Conservation (phyloP, 2,888 invertebrate species). For the Eumacrocentrus americanus region DNA sequence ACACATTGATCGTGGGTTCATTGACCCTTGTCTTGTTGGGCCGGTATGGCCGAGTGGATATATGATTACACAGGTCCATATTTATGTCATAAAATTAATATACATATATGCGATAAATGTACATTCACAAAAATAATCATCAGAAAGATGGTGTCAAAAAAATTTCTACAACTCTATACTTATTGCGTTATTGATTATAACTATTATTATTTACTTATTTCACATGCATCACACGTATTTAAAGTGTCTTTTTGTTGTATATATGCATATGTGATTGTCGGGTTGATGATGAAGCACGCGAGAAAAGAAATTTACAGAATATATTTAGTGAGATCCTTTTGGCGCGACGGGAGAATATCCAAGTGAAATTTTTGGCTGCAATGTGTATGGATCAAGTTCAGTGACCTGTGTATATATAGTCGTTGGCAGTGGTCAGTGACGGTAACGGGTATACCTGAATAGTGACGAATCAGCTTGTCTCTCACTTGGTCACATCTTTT, state of each 20-base stretch:
- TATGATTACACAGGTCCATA: background rate
- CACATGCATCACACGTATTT: too few relatives aligned
- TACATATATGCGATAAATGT: too few relatives aligned
- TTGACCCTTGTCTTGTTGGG: constrained; percentile 11
- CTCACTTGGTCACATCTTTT: background rate
- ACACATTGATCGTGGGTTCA: constrained; percentile 1
- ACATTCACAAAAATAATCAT: too few relatives aligned
- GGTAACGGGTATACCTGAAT: constrained; percentile 52
- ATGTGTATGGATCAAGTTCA: constrained; percentile 45
- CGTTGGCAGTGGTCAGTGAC: constrained; percentile 60
- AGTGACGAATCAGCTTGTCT: background rate
- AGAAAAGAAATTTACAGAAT: too few relatives aligned
- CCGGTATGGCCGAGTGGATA: constrained; percentile 4
- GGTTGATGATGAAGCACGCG: background rate
- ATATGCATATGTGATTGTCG: background rate
- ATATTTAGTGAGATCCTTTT: background rate
- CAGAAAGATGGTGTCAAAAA: too few relatives aligned
- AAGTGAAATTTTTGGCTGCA: constrained; percentile 45
- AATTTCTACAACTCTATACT: too few relatives aligned
- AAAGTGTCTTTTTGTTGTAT: background rate
- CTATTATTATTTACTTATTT: too few relatives aligned
- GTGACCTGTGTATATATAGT: constrained; percentile 45
- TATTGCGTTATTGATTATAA: too few relatives aligned
- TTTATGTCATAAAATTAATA: too few relatives aligned
- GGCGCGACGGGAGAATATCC: constrained; percentile 13